Base-by-base conservation (phyloP, 2,888 invertebrate genomes). In the Himalopsyche kuldschensis region DNA sequence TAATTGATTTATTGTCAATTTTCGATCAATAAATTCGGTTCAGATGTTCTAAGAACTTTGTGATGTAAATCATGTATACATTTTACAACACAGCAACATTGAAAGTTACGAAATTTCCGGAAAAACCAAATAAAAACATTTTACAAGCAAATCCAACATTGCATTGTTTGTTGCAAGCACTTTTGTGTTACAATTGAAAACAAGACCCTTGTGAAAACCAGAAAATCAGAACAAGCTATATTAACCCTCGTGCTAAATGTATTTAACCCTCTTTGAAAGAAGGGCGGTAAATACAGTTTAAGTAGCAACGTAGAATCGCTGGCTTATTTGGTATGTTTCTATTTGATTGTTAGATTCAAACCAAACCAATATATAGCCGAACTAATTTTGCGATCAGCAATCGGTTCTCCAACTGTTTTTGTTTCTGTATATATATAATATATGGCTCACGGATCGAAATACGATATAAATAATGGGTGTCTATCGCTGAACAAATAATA, bases 231-330 rank as follows among this genome's bases (percentile, higher is more conserved):
- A 78, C 46, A 17, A 27, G 32, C 35, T 24, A 78, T 41, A 27
- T 27, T 69, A 69, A 55, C 69, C 69, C 69, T 69, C 69, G 27
- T 69, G 69, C 55, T 24, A 20, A 11, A 69, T 69, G 69, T 69
- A 27, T 27, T 69, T 69, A 69, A 69, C 69, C 69, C 69, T 69
- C 69, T 27, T 24, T 75, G 46, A 24, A 8, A 47, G 79, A 80
- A 84, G 83, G 81, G 84, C 63, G 82, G 75, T 86, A 86, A 86
- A 83, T 84, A 84, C 84, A 86, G 83, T 86, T 86, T 86, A 86
- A 86, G 86, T 86, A 84, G 81, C 82, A 24, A 78, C 83, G 82
- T 82, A 82, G 82, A 78, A 63, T 84, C 83, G 76, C n/a, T 81
- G 41, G 80, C 83, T 79, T 84, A 81, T 82, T 83, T 84, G 84